Evolutionary conservation across 2,797 vertebrate species (phyloP).

Genomic region (Falco biarmicus): DNA sequence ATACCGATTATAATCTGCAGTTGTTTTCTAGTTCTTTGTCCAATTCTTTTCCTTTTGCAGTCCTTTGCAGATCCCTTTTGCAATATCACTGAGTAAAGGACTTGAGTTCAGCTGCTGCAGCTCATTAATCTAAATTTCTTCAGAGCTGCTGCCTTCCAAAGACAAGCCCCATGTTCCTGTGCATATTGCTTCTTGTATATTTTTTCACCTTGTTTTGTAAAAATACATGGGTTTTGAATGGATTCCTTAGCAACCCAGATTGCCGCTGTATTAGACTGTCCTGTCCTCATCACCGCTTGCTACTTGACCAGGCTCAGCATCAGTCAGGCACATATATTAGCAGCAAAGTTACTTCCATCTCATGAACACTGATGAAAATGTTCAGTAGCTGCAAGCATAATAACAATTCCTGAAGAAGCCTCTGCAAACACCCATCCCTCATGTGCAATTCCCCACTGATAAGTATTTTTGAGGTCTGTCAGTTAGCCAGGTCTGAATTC

Average conservation of each 20-base stretch:
- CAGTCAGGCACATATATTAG: not conserved
- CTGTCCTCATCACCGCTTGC: not conserved
- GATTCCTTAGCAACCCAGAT: not conserved
- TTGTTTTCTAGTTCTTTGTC: not conserved
- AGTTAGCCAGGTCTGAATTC: not conserved
- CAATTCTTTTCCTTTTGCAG: not conserved
- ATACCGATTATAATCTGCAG: not conserved
- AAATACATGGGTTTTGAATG: not conserved
- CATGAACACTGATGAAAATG: not conserved
- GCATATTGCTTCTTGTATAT: not conserved
- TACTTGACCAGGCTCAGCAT: not conserved
- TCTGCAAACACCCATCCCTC: not conserved
- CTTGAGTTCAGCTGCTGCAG: not conserved
- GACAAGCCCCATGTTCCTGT: not conserved
- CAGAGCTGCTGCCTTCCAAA: not conserved
- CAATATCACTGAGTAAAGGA: not conserved
- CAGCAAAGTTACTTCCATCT: not conserved
- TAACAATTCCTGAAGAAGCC: not conserved
- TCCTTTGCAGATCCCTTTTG: not conserved
- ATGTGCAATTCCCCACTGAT: not conserved
- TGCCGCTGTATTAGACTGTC: not conserved
- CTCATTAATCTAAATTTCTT: conserved; percentile 24
- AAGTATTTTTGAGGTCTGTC: not conserved
- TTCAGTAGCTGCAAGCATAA: not conserved
- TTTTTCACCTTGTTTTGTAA: conserved; percentile 9